These are phyloP conservation scores for Aplysina aerophoba DNA, from an alignment of 37 sponge, comb jelly and placozoan species.

Conservation along the genomic window DNA sequence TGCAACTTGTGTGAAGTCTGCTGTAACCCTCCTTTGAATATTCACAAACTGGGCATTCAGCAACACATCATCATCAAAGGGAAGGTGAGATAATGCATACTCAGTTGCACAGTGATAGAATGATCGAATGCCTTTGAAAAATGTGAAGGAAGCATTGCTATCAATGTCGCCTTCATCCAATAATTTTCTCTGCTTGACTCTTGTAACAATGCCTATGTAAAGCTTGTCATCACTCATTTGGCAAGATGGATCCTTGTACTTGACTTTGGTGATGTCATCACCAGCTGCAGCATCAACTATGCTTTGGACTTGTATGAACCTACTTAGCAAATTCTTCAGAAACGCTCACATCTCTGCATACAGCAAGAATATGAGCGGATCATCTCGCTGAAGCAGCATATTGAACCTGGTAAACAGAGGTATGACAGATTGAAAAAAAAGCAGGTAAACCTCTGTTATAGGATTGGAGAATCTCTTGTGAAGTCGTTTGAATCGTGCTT, in stretches of 20 bases:
- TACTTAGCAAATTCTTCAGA: no score
- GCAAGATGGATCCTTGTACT: no score
- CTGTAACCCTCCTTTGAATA: conserved; percentile 32
- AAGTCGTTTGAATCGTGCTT: conserved; percentile 29
- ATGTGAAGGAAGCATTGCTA: conserved; percentile 7
- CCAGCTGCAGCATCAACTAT: conserved; percentile 9
- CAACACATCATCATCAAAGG: conserved; percentile 55
- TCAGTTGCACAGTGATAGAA: conserved; percentile 7
- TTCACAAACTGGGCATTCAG: conserved; percentile 51
- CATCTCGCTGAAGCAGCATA: conserved; percentile 23
- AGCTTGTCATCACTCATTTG: conserved; percentile 7
- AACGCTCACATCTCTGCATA: background rate
- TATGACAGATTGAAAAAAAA: conserved; percentile 49
- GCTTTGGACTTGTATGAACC: no score
- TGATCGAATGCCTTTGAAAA: no score
- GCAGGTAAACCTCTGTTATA: conserved; percentile 39
- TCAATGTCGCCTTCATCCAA: conserved; percentile 20
- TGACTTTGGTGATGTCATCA: background rate
- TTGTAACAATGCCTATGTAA: conserved; percentile 32
- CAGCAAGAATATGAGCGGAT: conserved; percentile 25
- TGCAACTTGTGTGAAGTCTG: conserved; percentile 34
- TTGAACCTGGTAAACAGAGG: conserved; percentile 19
- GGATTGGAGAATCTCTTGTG: conserved; percentile 11
- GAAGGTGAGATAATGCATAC: background rate
- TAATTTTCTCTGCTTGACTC: background rate